A percentile compares a stretch with the other conserved stretches of the same genome.
These are phyloP conservation scores for Trichosurus vulpecula DNA, from an alignment of 2,797 vertebrate species.

Conservation along the genomic window DNA sequence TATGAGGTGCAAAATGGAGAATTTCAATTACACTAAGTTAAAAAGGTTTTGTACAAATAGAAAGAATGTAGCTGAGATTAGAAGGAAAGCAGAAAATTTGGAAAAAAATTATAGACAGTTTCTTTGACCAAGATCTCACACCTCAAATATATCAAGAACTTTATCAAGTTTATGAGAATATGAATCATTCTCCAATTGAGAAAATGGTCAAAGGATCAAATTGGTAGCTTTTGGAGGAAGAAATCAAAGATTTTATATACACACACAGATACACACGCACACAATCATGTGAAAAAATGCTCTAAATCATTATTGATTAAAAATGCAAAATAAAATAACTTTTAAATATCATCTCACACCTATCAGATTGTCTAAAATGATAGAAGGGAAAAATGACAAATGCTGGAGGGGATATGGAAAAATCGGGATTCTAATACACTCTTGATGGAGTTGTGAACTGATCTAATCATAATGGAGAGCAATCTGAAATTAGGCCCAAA, in stretches of 20 bases:
- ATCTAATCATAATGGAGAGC: no score
- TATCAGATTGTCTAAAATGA: neutral
- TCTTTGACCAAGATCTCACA: neutral
- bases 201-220: neutral
- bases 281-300: neutral
- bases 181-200: neutral
- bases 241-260: neutral
- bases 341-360: neutral
- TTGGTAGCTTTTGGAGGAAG: neutral
- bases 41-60: neutral
- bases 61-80: neutral
- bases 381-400: neutral
- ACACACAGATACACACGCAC: neutral
- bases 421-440: no score
- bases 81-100: neutral
- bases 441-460: no score
- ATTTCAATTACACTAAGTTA: neutral
- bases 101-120: neutral
- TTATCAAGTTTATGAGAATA: neutral
- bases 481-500: no score
- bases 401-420: no score
- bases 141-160: neutral
- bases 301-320: neutral
- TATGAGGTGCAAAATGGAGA: neutral
- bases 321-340: neutral